Conservation (phyloP, 2,888 invertebrate genomes). For the Trichopria drosophilae region DNA sequence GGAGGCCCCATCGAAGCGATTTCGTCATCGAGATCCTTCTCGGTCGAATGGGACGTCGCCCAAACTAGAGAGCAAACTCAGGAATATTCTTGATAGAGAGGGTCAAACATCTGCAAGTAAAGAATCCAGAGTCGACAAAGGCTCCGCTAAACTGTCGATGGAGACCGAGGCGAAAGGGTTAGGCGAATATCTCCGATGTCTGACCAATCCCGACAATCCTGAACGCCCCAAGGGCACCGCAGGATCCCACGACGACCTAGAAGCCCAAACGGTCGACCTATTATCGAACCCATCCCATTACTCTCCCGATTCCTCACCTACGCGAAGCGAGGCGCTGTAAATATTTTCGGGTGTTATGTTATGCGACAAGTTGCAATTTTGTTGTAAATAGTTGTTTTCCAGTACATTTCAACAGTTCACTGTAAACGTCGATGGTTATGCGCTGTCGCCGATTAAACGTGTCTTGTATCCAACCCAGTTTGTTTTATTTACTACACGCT, state of each 20-base stretch:
- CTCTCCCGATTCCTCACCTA: constrained; percentile 36
- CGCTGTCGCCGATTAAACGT: constrained; percentile 22
- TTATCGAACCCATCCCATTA: no score
- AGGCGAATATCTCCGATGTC: constrained; percentile 47
- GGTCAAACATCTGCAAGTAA: no score
- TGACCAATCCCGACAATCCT: constrained; percentile 27
- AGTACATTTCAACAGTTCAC: no score
- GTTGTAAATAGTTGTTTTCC: no score
- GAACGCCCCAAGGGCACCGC: constrained; percentile 8
- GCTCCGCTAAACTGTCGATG: no score
- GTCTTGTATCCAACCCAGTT: constrained; percentile 19
- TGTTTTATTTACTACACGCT: constrained; percentile 29
- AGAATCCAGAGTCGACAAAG: neutral
- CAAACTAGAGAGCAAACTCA: no score
- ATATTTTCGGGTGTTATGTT: constrained; percentile 32
- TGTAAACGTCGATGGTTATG: constrained; percentile 11
- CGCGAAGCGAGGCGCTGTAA: constrained; percentile 43
- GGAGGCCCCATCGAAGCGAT: constrained; percentile 27
- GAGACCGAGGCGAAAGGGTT: constrained; percentile 37
- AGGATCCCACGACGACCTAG: no score
- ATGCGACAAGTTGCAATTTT: no score
- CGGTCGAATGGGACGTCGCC: no score
- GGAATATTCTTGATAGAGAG: no score
- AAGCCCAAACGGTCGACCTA: no score
- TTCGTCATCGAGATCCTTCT: no score